phyloP scores from a whole-genome alignment of 2,888 invertebrate species.

The Tuberolachnus salignus region DNA sequence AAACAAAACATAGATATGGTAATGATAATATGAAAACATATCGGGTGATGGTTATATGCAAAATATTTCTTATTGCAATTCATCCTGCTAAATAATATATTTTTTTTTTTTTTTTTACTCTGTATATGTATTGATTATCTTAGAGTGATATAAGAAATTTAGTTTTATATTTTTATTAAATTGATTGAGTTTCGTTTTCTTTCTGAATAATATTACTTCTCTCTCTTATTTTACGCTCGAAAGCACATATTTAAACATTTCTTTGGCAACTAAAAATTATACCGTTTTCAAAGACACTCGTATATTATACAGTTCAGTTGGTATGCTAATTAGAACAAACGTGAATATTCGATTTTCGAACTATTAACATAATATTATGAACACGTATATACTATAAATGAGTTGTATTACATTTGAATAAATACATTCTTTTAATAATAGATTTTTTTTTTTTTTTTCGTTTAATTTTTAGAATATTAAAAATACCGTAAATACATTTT shows the following conservation, averaged over 20 bases:
- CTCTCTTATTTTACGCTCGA: not conserved
- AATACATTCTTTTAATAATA: too few species aligned
- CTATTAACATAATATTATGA: not conserved
- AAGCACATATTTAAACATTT: not conserved
- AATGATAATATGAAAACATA: too few species aligned
- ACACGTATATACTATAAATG: not conserved
- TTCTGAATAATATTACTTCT: not conserved
- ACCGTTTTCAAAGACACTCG: not conserved
- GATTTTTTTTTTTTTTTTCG: too few species aligned
- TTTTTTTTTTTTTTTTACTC: too few species aligned
- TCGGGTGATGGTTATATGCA: too few species aligned
- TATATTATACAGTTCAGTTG: not conserved
- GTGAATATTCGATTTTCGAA: slow-evolving; percentile 15
- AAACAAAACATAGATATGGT: too few species aligned
- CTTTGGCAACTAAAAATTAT: not conserved
- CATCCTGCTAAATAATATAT: too few species aligned
- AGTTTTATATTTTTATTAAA: not conserved
- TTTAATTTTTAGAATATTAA: not conserved
- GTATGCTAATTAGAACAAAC: not conserved
- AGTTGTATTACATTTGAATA: too few species aligned
- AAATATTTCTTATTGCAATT: too few species aligned
- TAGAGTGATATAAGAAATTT: not conserved
- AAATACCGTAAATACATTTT: not conserved
- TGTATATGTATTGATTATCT: too few species aligned
- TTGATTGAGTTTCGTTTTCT: not conserved